Conservation (phyloP, 23 tunicate species). For the Ascidia mentula region DNA sequence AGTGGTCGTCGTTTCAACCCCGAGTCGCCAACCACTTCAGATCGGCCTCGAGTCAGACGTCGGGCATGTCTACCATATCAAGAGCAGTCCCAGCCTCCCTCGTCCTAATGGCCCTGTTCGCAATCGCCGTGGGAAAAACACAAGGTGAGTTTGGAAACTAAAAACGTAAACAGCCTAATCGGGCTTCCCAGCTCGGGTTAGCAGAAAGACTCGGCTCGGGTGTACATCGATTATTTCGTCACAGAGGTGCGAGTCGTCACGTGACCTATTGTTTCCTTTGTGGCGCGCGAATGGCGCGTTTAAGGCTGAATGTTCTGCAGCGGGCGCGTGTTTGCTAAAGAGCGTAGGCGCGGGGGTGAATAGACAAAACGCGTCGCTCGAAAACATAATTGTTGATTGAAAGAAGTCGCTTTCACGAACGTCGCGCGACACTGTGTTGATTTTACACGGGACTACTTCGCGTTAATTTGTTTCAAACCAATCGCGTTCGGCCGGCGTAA, state of each 20-base stretch:
- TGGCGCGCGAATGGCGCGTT: neutral
- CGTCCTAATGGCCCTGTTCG: constrained; percentile 12
- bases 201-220: neutral
- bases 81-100: neutral
- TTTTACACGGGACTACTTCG: neutral
- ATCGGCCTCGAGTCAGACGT: neutral
- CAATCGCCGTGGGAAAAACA: constrained; percentile 59
- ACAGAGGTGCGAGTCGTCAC: neutral
- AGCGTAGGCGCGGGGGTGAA: constrained; percentile 10
- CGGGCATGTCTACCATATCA: neutral
- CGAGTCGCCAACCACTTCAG: neutral
- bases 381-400: constrained; percentile 10
- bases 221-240: constrained; percentile 6
- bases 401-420: neutral
- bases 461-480: neutral
- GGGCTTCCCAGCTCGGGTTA: neutral
- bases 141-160: constrained; percentile 44
- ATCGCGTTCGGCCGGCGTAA: neutral
- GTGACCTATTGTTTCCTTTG: neutral
- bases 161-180: constrained; percentile 50
- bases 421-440: neutral
- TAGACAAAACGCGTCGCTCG: neutral
- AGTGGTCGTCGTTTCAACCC: neutral
- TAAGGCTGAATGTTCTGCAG: neutral
- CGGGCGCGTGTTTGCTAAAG: constrained; percentile 1